Evolutionary conservation across 2,888 invertebrate genomes (phyloP).

Genomic region (Drosophila peninsularis): DNA sequence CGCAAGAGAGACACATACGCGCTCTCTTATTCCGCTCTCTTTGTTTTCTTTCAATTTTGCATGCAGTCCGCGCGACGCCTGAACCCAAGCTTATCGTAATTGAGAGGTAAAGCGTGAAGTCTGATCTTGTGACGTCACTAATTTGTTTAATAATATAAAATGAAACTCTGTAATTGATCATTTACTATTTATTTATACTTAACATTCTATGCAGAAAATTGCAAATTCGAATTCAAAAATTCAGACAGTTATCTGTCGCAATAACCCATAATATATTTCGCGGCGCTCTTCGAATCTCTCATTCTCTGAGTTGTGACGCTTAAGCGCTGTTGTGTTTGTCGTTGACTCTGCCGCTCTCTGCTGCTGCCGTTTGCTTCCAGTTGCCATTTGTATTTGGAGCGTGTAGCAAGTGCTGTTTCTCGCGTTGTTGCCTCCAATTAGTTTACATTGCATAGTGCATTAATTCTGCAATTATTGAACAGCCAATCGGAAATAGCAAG

Average conservation of each 20-base stretch:
- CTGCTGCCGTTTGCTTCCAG: slow-evolving; percentile 52
- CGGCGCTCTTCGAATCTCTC: slow-evolving; percentile 5
- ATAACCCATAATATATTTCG: slow-evolving; percentile 20
- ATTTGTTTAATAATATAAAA: not conserved
- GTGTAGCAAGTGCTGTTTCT: slow-evolving; percentile 62
- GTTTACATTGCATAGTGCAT: slow-evolving; percentile 10
- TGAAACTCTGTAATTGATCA: not conserved
- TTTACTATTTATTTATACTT: not conserved
- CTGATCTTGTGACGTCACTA: slow-evolving; percentile 1
- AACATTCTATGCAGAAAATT: not conserved
- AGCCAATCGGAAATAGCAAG: slow-evolving; percentile 6
- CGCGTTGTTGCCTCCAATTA: slow-evolving; percentile 31
- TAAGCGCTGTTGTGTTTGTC: slow-evolving; percentile 17
- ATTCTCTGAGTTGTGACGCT: slow-evolving; percentile 24
- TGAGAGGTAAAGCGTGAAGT: slow-evolving; percentile 21
- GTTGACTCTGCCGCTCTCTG: slow-evolving; percentile 41
- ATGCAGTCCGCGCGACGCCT: slow-evolving; percentile 24
- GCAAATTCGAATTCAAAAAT: not conserved
- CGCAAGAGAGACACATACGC: slow-evolving; percentile 6
- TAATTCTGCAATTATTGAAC: slow-evolving; percentile 24
- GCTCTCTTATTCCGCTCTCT: slow-evolving; percentile 21
- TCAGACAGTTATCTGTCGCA: slow-evolving; percentile 18
- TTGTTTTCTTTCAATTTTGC: slow-evolving; percentile 28
- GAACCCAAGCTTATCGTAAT: slow-evolving; percentile 1
- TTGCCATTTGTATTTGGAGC: slow-evolving; percentile 64